These are phyloP conservation scores for Drosophila elegans DNA, from an alignment of 1,140 invertebrate genomes.

Conservation along the genomic window DNA sequence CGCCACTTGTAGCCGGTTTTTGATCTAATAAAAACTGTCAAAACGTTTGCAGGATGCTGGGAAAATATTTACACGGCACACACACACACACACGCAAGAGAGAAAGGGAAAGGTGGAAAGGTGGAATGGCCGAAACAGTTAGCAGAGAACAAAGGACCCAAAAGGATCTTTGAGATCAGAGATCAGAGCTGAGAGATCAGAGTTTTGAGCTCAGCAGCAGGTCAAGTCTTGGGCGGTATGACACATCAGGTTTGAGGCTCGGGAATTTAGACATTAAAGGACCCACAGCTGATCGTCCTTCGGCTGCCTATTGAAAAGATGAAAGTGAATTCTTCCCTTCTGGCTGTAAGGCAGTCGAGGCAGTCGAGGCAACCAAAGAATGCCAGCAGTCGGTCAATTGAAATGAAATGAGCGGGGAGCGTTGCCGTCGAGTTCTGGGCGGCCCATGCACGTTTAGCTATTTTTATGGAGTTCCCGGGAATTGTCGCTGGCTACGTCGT, in stretches of 20 bases:
- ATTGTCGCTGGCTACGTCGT: constrained; percentile 48
- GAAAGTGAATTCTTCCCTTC: constrained; percentile 68
- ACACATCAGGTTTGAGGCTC: constrained; percentile 63
- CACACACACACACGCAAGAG: constrained; percentile 15
- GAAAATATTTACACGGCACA: constrained; percentile 78
- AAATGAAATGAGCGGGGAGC: constrained; percentile 49
- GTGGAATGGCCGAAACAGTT: constrained; percentile 48
- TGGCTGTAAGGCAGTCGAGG: constrained; percentile 9
- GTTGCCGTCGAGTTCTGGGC: constrained; percentile 54
- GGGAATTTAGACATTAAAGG: constrained; percentile 71
- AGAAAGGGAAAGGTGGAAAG: constrained; percentile 1
- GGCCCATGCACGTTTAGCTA: constrained; percentile 78
- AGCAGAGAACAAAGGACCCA: constrained; percentile 52
- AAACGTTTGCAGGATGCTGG: constrained; percentile 80
- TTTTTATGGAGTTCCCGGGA: constrained; percentile 79
- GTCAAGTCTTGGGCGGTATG: constrained; percentile 70
- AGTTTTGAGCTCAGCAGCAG: constrained; percentile 44
- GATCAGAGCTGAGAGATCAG: not conserved
- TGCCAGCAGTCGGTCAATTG: constrained; percentile 51
- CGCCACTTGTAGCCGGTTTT: constrained; percentile 73
- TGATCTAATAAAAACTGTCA: constrained; percentile 82
- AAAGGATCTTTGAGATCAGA: constrained; percentile 43
- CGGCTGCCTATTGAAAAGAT: constrained; percentile 75
- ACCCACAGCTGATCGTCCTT: constrained; percentile 57
- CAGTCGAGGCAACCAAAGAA: constrained; percentile 33